Percentiles rank a stretch among this genome's conserved stretches.
Conservation (phyloP, 2,888 invertebrate genomes). For the Dasysyrphus tricinctus region DNA sequence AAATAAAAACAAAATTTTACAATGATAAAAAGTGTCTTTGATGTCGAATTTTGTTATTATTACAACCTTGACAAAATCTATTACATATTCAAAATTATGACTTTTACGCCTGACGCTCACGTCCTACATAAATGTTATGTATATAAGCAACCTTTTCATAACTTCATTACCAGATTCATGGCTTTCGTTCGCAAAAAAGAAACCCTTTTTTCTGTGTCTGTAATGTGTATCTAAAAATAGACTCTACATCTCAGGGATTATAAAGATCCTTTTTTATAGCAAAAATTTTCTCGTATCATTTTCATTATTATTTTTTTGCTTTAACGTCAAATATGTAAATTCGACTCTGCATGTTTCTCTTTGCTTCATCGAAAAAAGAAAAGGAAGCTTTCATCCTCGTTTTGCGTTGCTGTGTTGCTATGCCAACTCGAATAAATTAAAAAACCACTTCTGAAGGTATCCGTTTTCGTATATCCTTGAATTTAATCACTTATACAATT, state of each 20-base stretch:
- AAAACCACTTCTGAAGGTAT: conserved; percentile 24
- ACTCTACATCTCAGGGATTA: background rate
- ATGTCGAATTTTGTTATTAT: background rate
- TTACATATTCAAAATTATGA: conserved; percentile 1
- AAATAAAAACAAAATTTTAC: background rate
- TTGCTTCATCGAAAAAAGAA: background rate
- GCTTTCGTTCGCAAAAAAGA: background rate
- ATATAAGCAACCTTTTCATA: background rate
- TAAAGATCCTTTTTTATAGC: conserved; percentile 1
- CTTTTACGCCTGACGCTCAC: background rate
- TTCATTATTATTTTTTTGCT: background rate
- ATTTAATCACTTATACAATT: conserved; percentile 40
- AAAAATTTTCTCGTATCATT: conserved; percentile 17
- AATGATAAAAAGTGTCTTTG: background rate
- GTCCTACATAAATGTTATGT: background rate
- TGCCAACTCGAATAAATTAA: conserved; percentile 24
- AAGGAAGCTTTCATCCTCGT: background rate
- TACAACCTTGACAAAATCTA: background rate
- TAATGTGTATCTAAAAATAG: background rate
- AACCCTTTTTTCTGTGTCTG: background rate
- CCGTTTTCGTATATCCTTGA: conserved; percentile 17
- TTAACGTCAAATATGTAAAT: conserved; percentile 31
- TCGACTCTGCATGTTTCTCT: conserved; percentile 7
- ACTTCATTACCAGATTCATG: conserved; percentile 3
- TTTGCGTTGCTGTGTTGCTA: background rate